Conservation (phyloP, 2,113 vertebrate species). For the Fregata magnificens region DNA sequence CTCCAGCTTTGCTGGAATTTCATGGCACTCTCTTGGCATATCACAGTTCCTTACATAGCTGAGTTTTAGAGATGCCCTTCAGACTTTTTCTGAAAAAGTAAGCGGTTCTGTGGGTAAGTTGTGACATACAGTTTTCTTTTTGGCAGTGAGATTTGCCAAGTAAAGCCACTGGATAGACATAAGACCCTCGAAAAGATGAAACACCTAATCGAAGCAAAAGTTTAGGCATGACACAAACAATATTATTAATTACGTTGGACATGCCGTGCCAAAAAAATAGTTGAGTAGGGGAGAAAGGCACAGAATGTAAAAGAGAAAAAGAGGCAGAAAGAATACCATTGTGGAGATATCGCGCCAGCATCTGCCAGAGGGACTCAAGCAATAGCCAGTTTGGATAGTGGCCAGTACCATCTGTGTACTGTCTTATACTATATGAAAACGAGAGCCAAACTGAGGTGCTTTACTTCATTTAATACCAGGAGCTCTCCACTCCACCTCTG, state of each 20-base stretch:
- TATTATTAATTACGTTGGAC: conserved; percentile 49
- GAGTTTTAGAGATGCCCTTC: conserved; percentile 22
- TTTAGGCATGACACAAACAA: conserved; percentile 55
- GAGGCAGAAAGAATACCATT: conserved; percentile 30
- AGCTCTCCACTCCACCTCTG: conserved; percentile 47
- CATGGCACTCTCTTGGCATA: conserved; percentile 18
- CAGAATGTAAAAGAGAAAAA: not conserved
- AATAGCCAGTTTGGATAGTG: conserved; percentile 58
- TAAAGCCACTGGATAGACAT: not conserved
- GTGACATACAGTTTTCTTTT: conserved; percentile 1
- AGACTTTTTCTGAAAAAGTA: conserved; percentile 28
- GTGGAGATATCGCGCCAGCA: conserved; percentile 60
- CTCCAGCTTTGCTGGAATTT: conserved; percentile 51
- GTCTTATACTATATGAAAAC: conserved; percentile 37
- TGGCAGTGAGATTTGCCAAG: conserved; percentile 49
- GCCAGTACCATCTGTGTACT: conserved; percentile 70
- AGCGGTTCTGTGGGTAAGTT: conserved; percentile 42
- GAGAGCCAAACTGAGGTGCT: conserved; percentile 48
- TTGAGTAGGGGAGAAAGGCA: not conserved
- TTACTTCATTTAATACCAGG: conserved; percentile 35
- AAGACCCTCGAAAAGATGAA: conserved; percentile 50
- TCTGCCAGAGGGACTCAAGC: conserved; percentile 60
- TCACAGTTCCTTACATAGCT: conserved; percentile 17
- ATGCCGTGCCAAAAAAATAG: conserved; percentile 21
- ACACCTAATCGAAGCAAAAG: conserved; percentile 37